A percentile compares a stretch with the other conserved stretches of the same genome.
These are phyloP conservation scores for Saccostrea cuccullata DNA, from an alignment of 1,140 invertebrate species.

Conservation along the genomic window DNA sequence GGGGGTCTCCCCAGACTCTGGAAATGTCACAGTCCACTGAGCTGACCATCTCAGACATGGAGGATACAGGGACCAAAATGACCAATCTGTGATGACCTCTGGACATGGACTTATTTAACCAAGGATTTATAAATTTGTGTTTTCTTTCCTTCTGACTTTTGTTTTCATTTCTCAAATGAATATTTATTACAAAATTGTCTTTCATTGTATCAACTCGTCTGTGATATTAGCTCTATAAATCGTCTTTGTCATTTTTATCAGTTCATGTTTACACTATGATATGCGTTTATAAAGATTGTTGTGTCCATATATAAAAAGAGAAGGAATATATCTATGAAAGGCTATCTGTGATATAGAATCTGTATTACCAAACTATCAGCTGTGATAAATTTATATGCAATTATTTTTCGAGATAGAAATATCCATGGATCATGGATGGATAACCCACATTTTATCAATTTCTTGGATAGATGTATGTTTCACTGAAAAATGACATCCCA, in stretches of 20 bases:
- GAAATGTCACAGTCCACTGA: background rate
- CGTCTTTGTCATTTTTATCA: background rate
- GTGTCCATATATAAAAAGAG: background rate
- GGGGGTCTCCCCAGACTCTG: background rate
- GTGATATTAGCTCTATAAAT: background rate
- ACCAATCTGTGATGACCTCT: background rate
- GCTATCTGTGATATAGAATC: no score
- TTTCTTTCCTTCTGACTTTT: background rate
- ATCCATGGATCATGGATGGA: no score
- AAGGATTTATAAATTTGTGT: background rate
- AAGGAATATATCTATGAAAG: no score
- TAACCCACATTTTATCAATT: no score
- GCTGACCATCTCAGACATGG: background rate
- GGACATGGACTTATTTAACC: background rate
- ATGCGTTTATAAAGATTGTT: background rate
- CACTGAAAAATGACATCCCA: no score
- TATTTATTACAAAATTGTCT: background rate
- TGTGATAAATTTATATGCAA: no score
- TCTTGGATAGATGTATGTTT: no score
- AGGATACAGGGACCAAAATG: background rate
- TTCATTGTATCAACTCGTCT: background rate
- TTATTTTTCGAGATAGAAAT: no score
- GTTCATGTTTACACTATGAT: no score
- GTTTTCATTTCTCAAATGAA: background rate
- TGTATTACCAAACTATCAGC: no score